A percentile compares a stretch with the other conserved stretches of the same genome.
Conservation (phyloP, 2,113 vertebrate genomes). For the Misgurnus anguillicaudatus region DNA sequence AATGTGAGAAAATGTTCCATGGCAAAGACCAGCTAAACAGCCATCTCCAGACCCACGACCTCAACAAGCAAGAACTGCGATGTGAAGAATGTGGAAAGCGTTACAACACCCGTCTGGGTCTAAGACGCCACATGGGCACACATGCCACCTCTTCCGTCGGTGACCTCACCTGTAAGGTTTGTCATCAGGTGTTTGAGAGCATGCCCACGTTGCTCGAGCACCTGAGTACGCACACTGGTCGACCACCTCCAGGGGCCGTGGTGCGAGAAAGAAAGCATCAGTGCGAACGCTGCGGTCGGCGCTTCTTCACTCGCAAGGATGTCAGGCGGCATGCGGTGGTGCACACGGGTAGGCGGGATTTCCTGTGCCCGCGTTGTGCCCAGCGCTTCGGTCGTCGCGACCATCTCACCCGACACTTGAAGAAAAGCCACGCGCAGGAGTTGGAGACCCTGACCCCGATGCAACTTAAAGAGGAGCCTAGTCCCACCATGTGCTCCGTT, state of each 20-base stretch:
- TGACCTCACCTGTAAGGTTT: slow-evolving; percentile 86
- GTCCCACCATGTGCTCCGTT: slow-evolving; percentile 75
- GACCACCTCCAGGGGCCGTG: slow-evolving; percentile 72
- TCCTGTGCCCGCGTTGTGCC: slow-evolving; percentile 92
- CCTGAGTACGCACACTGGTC: slow-evolving; percentile 85
- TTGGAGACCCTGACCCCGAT: slow-evolving; percentile 76
- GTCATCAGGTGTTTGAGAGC: slow-evolving; percentile 83
- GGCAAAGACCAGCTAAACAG: slow-evolving; percentile 92
- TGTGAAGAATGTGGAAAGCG: slow-evolving; percentile 95
- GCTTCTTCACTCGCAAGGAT: slow-evolving; percentile 95
- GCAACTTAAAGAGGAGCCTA: slow-evolving; percentile 85
- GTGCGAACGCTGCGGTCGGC: slow-evolving; percentile 91
- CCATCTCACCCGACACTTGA: slow-evolving; percentile 93
- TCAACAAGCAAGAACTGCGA: slow-evolving; percentile 89
- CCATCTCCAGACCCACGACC: slow-evolving; percentile 87
- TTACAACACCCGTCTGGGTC: slow-evolving; percentile 95
- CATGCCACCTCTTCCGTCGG: slow-evolving; percentile 70
- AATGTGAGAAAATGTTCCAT: slow-evolving; percentile 92
- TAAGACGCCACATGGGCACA: slow-evolving; percentile 87
- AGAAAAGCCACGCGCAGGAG: slow-evolving; percentile 97
- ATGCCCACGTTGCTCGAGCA: slow-evolving; percentile 89
- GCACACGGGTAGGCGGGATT: slow-evolving; percentile 94
- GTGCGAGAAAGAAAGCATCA: slow-evolving; percentile 92
- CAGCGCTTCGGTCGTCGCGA: slow-evolving; percentile 94
- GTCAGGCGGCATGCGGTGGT: slow-evolving; percentile 93